Base-by-base conservation (phyloP, 1,140 invertebrate species). In the Temnothorax nylanderi region DNA sequence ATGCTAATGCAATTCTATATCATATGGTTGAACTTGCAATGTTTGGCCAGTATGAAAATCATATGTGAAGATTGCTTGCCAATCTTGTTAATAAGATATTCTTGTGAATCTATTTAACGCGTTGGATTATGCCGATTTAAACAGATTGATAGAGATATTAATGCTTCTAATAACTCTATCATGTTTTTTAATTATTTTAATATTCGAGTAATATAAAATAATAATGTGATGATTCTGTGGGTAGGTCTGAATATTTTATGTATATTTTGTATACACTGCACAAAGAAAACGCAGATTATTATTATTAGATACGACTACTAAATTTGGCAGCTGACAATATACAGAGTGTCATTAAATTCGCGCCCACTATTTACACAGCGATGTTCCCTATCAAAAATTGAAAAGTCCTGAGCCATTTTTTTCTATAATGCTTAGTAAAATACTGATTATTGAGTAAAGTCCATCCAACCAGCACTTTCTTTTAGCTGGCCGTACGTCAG, bases 61-160 rank as follows among this genome's bases (percentile, higher is more conserved):
- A 1, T 58, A 7, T 47, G n/a, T 18, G 11, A 58, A 49, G 26
- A 67, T 49, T 84, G n/a, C 32, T 51, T 13, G 44, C 0, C 8
- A 82, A 82, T 54, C 0, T 82, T n/a, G 13, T 44, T 37, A 32
- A n/a, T 13, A 60, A 56, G 32, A 74, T 32, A 84, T 60, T 41
- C 13, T 3, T 47, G 2, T 60, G 11, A n/a, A 44, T 34, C 2
- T 41, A 7, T 56, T 44, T 72, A 74, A 82, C 13, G 54, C 41
- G n/a, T 76, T 76, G 47, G 41, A 69, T 80, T 5, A 54, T 37
- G 7, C 18, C 37, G 21, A 51, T 69, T 69, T 44, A 41, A 71
- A 56, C 21, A 16, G n/a, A 34, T 74, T 74, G 18, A 41, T 11
- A 16, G 18, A 65, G 6, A 49, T 11, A 47, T 78, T 69, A 37